Conservation (phyloP, 2,888 invertebrate species). For the Drosophila mayaguana region DNA sequence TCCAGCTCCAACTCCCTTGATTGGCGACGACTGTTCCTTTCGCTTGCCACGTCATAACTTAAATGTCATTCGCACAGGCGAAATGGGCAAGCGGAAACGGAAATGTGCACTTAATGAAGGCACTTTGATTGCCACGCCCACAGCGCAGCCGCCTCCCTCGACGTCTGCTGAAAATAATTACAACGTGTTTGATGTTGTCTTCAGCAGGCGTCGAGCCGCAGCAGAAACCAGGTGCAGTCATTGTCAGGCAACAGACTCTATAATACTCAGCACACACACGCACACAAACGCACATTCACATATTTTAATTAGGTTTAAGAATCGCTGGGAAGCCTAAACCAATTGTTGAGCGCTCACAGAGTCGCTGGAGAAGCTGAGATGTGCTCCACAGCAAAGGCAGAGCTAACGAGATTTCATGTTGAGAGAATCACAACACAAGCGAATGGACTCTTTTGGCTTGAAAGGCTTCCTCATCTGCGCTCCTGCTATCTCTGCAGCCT, state of each 20-base stretch:
- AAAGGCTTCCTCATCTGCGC: background rate
- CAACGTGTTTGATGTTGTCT: conserved; percentile 40
- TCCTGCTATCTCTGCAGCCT: background rate
- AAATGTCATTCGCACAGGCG: conserved; percentile 55
- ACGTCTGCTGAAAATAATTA: conserved; percentile 50
- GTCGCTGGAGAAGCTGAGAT: background rate
- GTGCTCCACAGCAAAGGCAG: background rate
- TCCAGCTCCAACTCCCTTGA: background rate
- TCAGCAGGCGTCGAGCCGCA: conserved; percentile 20
- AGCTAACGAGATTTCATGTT: background rate
- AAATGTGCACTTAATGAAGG: conserved; percentile 62
- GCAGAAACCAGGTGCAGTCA: conserved; percentile 19
- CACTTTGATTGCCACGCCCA: conserved; percentile 40
- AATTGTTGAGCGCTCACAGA: background rate
- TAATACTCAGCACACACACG: conserved; percentile 8
- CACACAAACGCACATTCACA: background rate
- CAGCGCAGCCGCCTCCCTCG: background rate
- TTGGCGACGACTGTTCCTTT: conserved; percentile 29
- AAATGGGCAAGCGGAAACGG: conserved; percentile 61
- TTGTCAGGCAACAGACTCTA: conserved; percentile 29
- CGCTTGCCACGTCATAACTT: conserved; percentile 49
- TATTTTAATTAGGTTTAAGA: conserved; percentile 65
- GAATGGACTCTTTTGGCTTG: background rate
- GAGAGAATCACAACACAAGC: background rate
- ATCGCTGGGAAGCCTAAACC: conserved; percentile 15